phyloP scores from a whole-genome alignment of 2,888 invertebrate species.

The Ectemnius lituratus region DNA sequence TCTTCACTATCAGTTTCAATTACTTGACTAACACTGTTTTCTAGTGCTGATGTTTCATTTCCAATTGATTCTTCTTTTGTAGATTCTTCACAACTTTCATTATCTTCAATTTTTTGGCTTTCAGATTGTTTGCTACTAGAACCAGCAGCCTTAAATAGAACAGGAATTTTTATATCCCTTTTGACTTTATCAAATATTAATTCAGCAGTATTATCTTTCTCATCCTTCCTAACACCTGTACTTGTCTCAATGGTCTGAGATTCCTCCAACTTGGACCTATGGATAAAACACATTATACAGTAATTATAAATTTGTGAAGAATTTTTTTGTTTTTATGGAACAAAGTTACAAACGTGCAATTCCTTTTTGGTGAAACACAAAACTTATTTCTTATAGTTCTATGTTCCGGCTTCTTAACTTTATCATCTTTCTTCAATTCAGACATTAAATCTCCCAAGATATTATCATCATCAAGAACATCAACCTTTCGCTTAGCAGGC shows the following conservation, averaged over 20 bases:
- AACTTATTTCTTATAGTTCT: constrained; percentile 45
- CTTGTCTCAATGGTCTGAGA: neutral
- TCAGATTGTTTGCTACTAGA: constrained; percentile 26
- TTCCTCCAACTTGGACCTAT: no score
- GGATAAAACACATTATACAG: neutral
- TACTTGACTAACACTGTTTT: constrained; percentile 42
- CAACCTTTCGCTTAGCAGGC: constrained; percentile 87
- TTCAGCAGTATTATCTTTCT: constrained; percentile 21
- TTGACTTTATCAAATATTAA: constrained; percentile 41
- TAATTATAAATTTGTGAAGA: neutral
- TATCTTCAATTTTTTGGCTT: constrained; percentile 53
- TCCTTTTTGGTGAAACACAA: constrained; percentile 25
- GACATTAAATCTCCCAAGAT: constrained; percentile 86
- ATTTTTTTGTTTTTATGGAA: neutral
- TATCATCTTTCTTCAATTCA: constrained; percentile 79
- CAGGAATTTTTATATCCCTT: constrained; percentile 2
- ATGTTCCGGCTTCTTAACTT: constrained; percentile 16
- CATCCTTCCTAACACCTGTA: neutral
- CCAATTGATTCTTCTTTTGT: neutral
- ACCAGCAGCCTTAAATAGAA: neutral
- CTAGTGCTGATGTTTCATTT: no score
- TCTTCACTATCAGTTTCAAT: constrained; percentile 49
- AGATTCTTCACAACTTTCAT: constrained; percentile 14
- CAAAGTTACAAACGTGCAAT: constrained; percentile 28
- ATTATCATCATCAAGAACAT: constrained; percentile 88